Base-by-base conservation (phyloP, 2,888 invertebrate genomes). In the Elgonia sp. region DNA sequence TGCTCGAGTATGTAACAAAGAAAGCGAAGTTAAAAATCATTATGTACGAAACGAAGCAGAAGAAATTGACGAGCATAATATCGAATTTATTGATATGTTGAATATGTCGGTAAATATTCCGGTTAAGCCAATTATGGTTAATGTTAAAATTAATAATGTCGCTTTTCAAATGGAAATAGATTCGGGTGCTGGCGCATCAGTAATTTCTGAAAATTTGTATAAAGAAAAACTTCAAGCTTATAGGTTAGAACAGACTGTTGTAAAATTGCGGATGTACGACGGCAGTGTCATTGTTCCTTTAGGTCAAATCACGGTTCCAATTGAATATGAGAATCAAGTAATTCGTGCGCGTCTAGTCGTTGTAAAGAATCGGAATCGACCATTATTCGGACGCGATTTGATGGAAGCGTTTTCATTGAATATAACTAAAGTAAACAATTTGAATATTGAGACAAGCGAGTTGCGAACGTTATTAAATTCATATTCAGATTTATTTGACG, bases 81-180 rank as follows among this genome's bases (percentile, higher is more conserved):
- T n/a, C n/a, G n/a, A n/a, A n/a, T n/a, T n/a, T n/a, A n/a, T 29
- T 29, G 75, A 87, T 20, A 73, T 87, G 72, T 79, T 77, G 9
- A 73, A 65, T 14, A 16, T 82, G 12, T 20, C 57, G 2, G 57
- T 10, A 9, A 39, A 70, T 10, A 57, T n/a, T 0, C n/a, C 57
- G 12, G 18, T 29, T 0, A 37, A 65, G 29, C 83, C 81, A 20
- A 65, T 87, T 42, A 20, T 79, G 70, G 63, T 86, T 10, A n/a
- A 88, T 69, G 87, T 91, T 20, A 84, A 90, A 63, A 75, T 90
- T 37, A 89, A 91, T 73, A 90, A 86, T 76, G 89, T 89, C 57
- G 86, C 88, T 18, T 77, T 91, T 72, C 76, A 88, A 46, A 89
- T 92, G 50, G 87, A 90, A 85, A 79, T 93, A 18, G 87, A 90